These are phyloP conservation scores for Acleris holmiana DNA, from an alignment of 2,888 invertebrate species.

Conservation along the genomic window DNA sequence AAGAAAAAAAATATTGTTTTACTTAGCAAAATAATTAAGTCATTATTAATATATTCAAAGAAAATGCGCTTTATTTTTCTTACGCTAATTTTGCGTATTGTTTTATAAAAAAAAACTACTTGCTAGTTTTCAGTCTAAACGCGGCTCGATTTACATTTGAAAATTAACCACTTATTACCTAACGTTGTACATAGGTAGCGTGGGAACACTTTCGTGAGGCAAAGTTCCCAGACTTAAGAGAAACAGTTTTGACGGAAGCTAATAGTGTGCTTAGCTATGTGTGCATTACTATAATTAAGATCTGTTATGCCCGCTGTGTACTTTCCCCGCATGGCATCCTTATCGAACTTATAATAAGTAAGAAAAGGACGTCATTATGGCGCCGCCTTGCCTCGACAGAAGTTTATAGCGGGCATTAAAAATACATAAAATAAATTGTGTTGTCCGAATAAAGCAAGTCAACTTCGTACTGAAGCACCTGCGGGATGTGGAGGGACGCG, in stretches of 20 bases:
- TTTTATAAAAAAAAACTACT: too few species aligned
- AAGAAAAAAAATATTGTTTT: too few species aligned
- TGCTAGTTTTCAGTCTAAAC: not conserved
- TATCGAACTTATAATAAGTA: too few species aligned
- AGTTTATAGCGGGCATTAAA: too few species aligned
- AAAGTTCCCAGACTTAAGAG: slow-evolving; percentile 16
- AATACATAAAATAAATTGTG: too few species aligned
- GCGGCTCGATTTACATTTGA: not conserved
- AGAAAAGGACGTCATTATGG: too few species aligned
- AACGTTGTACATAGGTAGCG: slow-evolving; percentile 26
- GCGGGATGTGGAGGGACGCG: too few species aligned
- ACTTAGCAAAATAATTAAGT: not conserved
- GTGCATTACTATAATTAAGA: slow-evolving; percentile 21
- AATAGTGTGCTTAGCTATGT: slow-evolving; percentile 21
- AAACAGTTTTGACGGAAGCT: slow-evolving; percentile 8
- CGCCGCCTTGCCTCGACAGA: too few species aligned
- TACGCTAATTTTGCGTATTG: not conserved
- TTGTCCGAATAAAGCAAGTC: too few species aligned
- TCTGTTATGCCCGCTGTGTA: not conserved
- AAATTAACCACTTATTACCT: slow-evolving; percentile 18
- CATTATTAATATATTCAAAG: slow-evolving; percentile 1
- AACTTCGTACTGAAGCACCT: too few species aligned
- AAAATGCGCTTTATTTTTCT: not conserved
- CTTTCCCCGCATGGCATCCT: not conserved
- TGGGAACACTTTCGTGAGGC: slow-evolving; percentile 6